Percentiles rank a stretch among this genome's conserved stretches.
Conservation (phyloP, 2,113 vertebrate species). For the Verasper variegatus region DNA sequence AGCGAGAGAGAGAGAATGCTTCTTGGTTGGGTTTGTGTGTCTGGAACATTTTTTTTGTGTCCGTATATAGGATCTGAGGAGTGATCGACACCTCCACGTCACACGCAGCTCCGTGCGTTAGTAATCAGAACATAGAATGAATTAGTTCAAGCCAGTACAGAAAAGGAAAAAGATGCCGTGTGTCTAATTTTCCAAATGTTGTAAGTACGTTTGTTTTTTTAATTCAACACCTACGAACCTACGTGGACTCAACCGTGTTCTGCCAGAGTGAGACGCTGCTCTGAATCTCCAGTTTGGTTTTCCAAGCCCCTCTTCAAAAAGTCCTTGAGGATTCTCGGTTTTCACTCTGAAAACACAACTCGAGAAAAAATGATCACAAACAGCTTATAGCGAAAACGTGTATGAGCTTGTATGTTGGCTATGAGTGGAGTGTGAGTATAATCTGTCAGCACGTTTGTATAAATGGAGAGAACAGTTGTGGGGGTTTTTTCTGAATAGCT, state of each 20-base stretch:
- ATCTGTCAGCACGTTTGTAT: conserved; percentile 53
- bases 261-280: conserved; percentile 10
- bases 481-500: conserved; percentile 31
- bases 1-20: conserved; percentile 51
- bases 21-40: conserved; percentile 18
- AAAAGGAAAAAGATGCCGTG: not conserved
- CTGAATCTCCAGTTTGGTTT: conserved; percentile 34
- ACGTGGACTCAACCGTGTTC: conserved; percentile 17
- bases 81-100: not conserved
- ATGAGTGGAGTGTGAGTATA: conserved; percentile 57
- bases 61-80: conserved; percentile 11
- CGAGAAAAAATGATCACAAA: conserved; percentile 57
- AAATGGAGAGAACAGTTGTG: conserved; percentile 46
- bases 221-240: not conserved
- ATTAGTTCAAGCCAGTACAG: no score
- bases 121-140: not conserved
- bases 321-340: conserved; percentile 75
- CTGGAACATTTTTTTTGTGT: conserved; percentile 29
- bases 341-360: conserved; percentile 71
- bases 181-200: not conserved
- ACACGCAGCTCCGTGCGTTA: not conserved
- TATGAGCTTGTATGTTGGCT: conserved; percentile 54
- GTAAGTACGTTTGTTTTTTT: not conserved
- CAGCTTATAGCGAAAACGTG: conserved; percentile 58
- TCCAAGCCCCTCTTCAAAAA: conserved; percentile 64